Percentiles rank a stretch among this genome's conserved stretches.
These are phyloP conservation scores for Phodopus roborovskii DNA, from an alignment of 2,113 vertebrate genomes.

Conservation along the genomic window DNA sequence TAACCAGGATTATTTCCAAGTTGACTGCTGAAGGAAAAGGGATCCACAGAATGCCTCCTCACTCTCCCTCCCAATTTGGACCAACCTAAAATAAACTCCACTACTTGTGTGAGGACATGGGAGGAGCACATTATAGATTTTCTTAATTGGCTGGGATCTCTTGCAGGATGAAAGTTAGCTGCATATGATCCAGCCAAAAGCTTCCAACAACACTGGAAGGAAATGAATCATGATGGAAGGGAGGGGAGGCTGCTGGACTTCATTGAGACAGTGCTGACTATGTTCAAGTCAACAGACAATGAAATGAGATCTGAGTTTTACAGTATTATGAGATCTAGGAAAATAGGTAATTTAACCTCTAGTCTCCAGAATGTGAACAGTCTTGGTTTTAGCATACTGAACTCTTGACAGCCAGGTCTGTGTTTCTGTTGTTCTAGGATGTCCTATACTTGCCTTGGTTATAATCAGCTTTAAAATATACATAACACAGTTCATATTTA, in stretches of 20 bases:
- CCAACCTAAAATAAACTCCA: background rate
- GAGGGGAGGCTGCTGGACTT: fast-evolving
- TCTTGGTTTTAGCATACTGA: background rate
- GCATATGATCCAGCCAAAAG: background rate
- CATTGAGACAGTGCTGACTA: background rate
- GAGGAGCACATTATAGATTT: background rate
- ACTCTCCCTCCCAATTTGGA: background rate
- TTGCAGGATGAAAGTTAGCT: background rate
- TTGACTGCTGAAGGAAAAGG: background rate
- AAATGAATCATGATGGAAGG: background rate
- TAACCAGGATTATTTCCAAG: background rate
- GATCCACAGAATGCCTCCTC: background rate
- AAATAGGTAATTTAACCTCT: background rate
- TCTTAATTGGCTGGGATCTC: background rate
- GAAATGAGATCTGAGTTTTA: conserved; percentile 1
- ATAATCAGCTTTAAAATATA: background rate
- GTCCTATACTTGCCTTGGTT: background rate
- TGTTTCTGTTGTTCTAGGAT: background rate
- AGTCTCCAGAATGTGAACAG: background rate
- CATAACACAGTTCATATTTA: background rate
- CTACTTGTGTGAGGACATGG: background rate
- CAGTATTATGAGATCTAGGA: background rate
- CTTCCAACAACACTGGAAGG: background rate
- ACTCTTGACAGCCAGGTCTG: background rate
- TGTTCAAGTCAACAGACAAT: background rate